Evolutionary conservation across 2,888 invertebrate genomes (phyloP), one percentile per base, ranked within the genome.

Genomic region (Leptinotarsa rubiginosa): DNA sequence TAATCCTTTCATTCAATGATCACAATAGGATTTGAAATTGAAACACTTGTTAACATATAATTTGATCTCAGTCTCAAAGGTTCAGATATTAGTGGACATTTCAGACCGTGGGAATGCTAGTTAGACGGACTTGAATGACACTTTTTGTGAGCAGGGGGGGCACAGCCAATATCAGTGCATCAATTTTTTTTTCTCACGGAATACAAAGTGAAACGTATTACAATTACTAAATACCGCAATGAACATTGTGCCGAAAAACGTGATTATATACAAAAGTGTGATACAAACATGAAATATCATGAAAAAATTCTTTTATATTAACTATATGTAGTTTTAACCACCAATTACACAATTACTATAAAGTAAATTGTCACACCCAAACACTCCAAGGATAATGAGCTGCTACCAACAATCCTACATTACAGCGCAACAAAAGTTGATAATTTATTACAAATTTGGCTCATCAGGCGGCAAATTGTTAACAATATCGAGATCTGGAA

Each of bases 61-160:
- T 72, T 75, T 75, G 77, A 73, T 73, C 74, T 80, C 81, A 83
- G 81, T 81, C 82, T 82, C 78, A 80, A 80, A 79, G 75, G 78
- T 81, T 80, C 69, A 78, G 75, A 68, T 78, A 76, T 77, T 66
- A 50, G 76, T 79, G 80, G 80, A 80, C 78, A 77, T 73, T 71
- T 56, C 50, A 79, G 76, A 78, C 76, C 70, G 75, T 71, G 75
- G 79, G 78, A 78, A 79, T 79, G 80, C 78, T 31, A 41, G 41
- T 41, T 41, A n/a, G 41, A n/a, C 62, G n/a, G 56, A 56, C 22
- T 56, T 56, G 5, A 56, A 56, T 15, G 20, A 56, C 56, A 56
- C 15, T n/a, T 54, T n/a, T 54, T 18, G 56, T 56, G 56, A 56
- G 31, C 56, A 67, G 25, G 50, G 50, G 41, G 65, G 22, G 3